Conservation (phyloP, 2,888 invertebrate species). For the Pomacea canaliculata region DNA sequence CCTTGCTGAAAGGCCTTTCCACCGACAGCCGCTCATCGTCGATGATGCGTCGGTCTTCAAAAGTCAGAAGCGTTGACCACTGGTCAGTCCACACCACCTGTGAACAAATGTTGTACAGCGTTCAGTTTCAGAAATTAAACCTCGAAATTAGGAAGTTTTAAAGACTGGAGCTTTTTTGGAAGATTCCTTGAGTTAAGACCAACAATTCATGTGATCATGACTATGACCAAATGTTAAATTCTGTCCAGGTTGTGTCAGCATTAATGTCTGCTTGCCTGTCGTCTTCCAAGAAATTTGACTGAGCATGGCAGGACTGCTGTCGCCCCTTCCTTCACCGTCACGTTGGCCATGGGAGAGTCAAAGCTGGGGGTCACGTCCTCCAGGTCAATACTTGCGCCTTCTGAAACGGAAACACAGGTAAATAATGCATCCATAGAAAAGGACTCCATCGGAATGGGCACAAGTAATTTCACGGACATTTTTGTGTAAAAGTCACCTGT, state of each 20-base stretch:
- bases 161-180: no score
- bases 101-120: background rate
- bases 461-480: no score
- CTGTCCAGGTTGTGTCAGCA: no score
- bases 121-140: no score
- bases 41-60: conserved; percentile 60
- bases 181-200: no score
- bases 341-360: conserved; percentile 57
- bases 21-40: conserved; percentile 65
- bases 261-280: conserved; percentile 39
- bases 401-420: background rate
- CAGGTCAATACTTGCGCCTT: conserved; percentile 15
- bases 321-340: conserved; percentile 53
- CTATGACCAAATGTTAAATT: no score
- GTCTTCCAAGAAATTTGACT: conserved; percentile 50
- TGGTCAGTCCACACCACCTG: conserved; percentile 68
- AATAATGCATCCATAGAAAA: no score
- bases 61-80: conserved; percentile 58
- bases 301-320: conserved; percentile 57
- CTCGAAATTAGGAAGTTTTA: no score
- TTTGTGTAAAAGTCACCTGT: no score
- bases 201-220: no score
- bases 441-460: no score
- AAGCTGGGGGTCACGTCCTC: conserved; percentile 44
- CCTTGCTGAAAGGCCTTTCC: conserved; percentile 59